phyloP scores from a whole-genome alignment of 2,888 invertebrate species.

The Apotomis capreana region DNA sequence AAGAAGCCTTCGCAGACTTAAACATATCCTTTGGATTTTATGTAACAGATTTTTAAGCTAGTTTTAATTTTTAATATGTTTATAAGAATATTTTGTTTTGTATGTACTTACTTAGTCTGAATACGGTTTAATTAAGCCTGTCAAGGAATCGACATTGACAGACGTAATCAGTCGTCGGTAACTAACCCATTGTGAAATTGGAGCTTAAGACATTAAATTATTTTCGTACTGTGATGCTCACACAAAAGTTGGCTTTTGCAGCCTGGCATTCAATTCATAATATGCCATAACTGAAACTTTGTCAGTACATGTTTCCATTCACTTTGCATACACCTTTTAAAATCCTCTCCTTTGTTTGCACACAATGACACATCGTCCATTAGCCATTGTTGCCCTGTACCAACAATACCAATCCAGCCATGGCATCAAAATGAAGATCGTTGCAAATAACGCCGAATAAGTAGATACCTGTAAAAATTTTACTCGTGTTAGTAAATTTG shows the following conservation, averaged over 20 bases:
- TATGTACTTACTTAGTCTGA: too few relatives aligned
- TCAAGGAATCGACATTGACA: too few relatives aligned
- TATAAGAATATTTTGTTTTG: too few relatives aligned
- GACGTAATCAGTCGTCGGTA: too few relatives aligned
- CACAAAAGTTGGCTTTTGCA: too few relatives aligned
- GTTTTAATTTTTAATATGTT: background rate
- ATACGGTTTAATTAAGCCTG: too few relatives aligned
- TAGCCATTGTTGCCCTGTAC: slow-evolving; percentile 35
- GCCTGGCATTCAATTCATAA: background rate
- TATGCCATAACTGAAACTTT: background rate
- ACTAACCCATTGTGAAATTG: too few relatives aligned
- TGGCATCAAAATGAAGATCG: slow-evolving; percentile 24
- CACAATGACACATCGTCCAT: slow-evolving; percentile 35
- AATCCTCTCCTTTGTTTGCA: slow-evolving; percentile 32
- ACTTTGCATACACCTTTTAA: slow-evolving; percentile 19
- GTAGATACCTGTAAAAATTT: background rate
- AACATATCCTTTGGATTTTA: background rate
- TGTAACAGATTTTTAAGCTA: background rate
- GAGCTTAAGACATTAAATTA: too few relatives aligned
- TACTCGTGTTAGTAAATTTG: background rate
- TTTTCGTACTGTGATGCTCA: too few relatives aligned
- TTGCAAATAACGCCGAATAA: slow-evolving; percentile 26
- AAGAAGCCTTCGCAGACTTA: slow-evolving; percentile 17
- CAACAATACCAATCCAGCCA: slow-evolving; percentile 26
- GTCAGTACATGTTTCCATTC: background rate